Evolutionary conservation across 2,797 vertebrate species (phyloP), one percentile per base, ranked within the genome.

Genomic region (Darevskia mixta): DNA sequence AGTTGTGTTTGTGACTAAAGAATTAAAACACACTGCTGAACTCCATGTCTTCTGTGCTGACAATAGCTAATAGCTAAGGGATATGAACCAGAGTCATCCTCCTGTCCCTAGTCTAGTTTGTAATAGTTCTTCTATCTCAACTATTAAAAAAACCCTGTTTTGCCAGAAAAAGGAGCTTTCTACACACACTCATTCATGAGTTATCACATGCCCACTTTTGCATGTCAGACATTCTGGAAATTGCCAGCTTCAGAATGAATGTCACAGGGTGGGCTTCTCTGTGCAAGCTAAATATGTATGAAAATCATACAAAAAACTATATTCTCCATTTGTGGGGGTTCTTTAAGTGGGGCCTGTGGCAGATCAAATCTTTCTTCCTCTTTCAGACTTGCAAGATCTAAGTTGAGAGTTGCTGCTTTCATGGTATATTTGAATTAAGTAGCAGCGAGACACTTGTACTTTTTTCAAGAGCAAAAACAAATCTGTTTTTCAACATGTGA

Each of bases 381-480:
- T 13, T 15, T 79, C 45, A 29, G 79, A 64, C 5, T 43, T 79
- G 11, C 1, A 20, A 27, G 4, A 35, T 84, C 45, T 83, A 78
- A 8, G 0, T 5, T 18, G 13, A 5, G 38, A 90, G 35, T 2
- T 73, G 23, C 49, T 64, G 82, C 27, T 82, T 90, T 6, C 80
- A 86, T 67, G 66, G 23, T 86, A 35, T 79, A 78, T 73, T 20
- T 9, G 82, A 95, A 77, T 7, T 11, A 89, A 27, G 89, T 72
- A 87, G 23, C 18, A 64, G 76, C 45, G 29, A 92, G 93, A 93
- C 35, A 88, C 88, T 89, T 90, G 67, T 66, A 87, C 5, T 85
- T 87, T 92, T 73, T 91, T 93, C 82, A 89, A 90, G 75, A 94
- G 78, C 89, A 77, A n/a, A 92, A 94, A 93, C 20, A 86, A 94